Evolutionary conservation across 2,113 vertebrate species (phyloP).

Genomic region (Chionomys nivalis): DNA sequence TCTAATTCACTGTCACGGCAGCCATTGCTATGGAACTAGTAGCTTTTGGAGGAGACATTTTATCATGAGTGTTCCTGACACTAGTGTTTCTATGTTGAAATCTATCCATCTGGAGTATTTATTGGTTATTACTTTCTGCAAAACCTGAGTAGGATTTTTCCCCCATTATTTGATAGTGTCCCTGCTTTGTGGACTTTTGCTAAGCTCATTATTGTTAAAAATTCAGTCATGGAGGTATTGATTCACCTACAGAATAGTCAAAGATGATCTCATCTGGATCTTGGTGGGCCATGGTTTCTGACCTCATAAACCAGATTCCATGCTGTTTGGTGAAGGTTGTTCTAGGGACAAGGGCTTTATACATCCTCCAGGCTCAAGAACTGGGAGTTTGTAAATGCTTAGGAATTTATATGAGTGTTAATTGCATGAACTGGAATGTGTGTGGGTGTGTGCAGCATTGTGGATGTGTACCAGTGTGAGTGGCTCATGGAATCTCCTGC

Average conservation of each 20-base stretch:
- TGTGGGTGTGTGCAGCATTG: not conserved
- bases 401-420: not conserved
- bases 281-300: not conserved
- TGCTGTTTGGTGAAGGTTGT: not conserved
- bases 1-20: not conserved
- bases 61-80: not conserved
- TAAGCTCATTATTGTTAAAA: not conserved
- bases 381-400: not conserved
- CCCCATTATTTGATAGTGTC: not conserved
- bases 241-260: not conserved
- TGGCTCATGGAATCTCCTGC: not conserved
- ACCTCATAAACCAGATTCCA: not conserved
- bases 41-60: not conserved
- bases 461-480: not conserved
- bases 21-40: not conserved
- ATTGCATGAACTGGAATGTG: not conserved
- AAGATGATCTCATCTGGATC: not conserved
- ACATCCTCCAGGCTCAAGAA: not conserved
- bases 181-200: not conserved
- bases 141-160: not conserved
- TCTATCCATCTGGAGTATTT: not conserved
- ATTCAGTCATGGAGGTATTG: not conserved
- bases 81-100: not conserved
- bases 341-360: not conserved
- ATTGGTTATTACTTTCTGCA: not conserved